Evolutionary conservation across 2,113 vertebrate genomes (phyloP).

Genomic region (Rynchops niger): DNA sequence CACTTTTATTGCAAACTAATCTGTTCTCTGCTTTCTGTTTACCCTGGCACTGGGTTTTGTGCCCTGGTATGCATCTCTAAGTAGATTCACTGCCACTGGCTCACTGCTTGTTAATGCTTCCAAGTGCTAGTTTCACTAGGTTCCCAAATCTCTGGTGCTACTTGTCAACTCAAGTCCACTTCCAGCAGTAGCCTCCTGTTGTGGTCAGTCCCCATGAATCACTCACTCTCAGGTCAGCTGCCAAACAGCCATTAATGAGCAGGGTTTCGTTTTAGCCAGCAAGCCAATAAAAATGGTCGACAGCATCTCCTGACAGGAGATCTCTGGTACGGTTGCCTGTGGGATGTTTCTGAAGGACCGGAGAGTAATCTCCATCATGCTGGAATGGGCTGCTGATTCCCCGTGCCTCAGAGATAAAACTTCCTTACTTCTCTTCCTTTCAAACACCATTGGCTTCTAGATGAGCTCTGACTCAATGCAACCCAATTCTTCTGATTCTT

Average conservation of each 20-base stretch:
- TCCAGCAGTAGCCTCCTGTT: not conserved
- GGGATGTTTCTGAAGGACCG: not conserved
- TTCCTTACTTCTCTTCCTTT: not conserved
- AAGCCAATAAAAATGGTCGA: not conserved
- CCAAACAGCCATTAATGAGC: not conserved
- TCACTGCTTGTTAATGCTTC: constrained; percentile 28
- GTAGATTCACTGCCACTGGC: not conserved
- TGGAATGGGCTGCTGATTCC: not conserved
- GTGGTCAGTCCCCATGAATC: not conserved
- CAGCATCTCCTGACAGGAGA: not conserved
- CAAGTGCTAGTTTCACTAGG: constrained; percentile 1
- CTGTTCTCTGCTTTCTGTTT: constrained; percentile 31
- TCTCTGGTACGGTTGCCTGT: not conserved
- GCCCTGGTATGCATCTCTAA: constrained; percentile 14
- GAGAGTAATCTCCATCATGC: not conserved
- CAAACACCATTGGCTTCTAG: not conserved
- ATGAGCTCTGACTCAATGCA: not conserved
- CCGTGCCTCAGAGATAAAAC: not conserved
- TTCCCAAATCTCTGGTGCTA: not conserved
- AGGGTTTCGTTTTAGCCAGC: not conserved
- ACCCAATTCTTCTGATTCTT: not conserved
- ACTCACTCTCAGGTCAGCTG: not conserved
- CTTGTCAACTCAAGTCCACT: not conserved
- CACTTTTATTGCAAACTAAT: constrained; percentile 32
- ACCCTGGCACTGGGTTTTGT: not conserved